phyloP scores from a whole-genome alignment of 2,888 invertebrate species.

The Drosophila atroscutellata region DNA sequence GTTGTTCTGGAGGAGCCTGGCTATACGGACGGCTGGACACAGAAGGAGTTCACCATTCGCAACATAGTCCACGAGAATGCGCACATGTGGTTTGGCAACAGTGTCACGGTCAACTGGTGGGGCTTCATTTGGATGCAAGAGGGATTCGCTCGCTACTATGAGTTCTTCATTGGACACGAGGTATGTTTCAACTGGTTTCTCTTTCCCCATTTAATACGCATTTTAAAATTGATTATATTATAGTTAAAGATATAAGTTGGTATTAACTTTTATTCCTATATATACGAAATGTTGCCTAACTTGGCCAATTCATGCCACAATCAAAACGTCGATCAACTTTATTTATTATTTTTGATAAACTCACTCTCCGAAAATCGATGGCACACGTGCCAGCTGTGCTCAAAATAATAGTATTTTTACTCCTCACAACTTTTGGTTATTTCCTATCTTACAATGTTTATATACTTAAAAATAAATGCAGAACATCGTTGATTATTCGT shows the following conservation, averaged over 20 bases:
- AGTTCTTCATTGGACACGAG: slow-evolving; percentile 86
- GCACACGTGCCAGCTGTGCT: neutral
- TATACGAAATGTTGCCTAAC: neutral
- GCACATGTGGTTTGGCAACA: slow-evolving; percentile 89
- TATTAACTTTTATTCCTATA: neutral
- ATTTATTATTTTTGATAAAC: neutral
- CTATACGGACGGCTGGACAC: slow-evolving; percentile 75
- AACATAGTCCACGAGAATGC: slow-evolving; percentile 85
- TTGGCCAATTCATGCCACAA: neutral
- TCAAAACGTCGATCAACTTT: neutral
- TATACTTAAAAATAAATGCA: too few species aligned
- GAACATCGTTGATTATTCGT: neutral
- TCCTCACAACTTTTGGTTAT: neutral
- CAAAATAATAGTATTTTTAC: neutral
- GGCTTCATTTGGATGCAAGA: slow-evolving; percentile 88
- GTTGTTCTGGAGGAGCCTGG: slow-evolving; percentile 67
- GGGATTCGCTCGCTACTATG: slow-evolving; percentile 89
- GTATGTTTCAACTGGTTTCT: slow-evolving; percentile 29
- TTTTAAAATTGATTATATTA: neutral
- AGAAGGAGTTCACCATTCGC: slow-evolving; percentile 86
- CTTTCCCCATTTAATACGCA: neutral
- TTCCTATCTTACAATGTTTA: neutral
- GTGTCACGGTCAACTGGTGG: slow-evolving; percentile 86
- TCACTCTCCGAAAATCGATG: neutral
- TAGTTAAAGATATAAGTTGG: neutral